Evolutionary conservation across 2,888 invertebrate species (phyloP).

Genomic region (Ashinkailepas kermadecensis): DNA sequence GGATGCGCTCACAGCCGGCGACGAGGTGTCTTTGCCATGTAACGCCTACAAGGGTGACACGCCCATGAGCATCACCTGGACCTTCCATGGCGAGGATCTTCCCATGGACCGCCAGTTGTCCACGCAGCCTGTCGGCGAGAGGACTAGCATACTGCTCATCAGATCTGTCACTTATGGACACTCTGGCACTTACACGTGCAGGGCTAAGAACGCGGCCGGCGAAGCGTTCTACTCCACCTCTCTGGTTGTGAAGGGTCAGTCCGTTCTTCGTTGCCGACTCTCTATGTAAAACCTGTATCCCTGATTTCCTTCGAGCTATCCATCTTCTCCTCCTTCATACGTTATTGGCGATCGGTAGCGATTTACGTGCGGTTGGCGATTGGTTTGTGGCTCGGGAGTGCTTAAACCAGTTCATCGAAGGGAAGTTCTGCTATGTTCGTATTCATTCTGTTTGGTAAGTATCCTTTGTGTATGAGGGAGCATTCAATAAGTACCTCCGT

Average conservation of each 20-base stretch:
- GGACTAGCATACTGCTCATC: conserved; percentile 36
- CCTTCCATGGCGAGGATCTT: conserved; percentile 41
- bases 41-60: conserved; percentile 46
- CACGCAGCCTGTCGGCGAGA: conserved; percentile 33
- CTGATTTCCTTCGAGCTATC: too few species aligned
- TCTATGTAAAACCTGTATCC: too few species aligned
- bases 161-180: conserved; percentile 34
- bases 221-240: conserved; percentile 36
- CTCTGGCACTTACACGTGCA: conserved; percentile 37
- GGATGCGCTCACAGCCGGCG: conserved; percentile 51
- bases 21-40: conserved; percentile 66
- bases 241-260: conserved; percentile 43
- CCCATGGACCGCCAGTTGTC: conserved; percentile 35
- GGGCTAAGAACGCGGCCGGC: conserved; percentile 35
- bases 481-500: too few species aligned
- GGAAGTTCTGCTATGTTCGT: too few species aligned
- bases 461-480: too few species aligned
- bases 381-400: too few species aligned
- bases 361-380: too few species aligned
- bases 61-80: conserved; percentile 43
- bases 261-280: too few species aligned
- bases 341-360: neutral
- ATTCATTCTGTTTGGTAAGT: too few species aligned
- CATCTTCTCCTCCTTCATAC: neutral
- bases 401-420: too few species aligned